A percentile compares a stretch with the other conserved stretches of the same genome.
Evolutionary conservation across 2,113 vertebrate species (phyloP).

Genomic region (Theristicus caerulescens): DNA sequence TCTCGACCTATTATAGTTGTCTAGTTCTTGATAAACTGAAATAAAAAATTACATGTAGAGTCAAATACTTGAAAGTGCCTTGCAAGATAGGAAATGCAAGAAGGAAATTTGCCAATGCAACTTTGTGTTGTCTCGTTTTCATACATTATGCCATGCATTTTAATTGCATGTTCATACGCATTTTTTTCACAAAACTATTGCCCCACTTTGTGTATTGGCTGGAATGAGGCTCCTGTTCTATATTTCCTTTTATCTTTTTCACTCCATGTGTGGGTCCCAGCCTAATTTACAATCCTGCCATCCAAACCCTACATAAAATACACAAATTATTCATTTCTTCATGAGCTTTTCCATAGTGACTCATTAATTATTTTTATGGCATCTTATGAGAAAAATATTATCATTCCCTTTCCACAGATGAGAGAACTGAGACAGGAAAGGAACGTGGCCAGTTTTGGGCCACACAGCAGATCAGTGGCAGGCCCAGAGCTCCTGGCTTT

Average conservation of each 20-base stretch:
- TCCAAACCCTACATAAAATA: background rate
- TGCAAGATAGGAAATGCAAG: background rate
- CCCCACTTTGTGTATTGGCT: background rate
- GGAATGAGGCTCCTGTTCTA: background rate
- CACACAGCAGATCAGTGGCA: background rate
- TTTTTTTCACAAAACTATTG: background rate
- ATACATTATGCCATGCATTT: background rate
- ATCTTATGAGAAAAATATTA: background rate
- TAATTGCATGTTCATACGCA: rapidly evolving
- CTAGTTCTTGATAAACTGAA: background rate
- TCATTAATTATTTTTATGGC: slow-evolving; percentile 41
- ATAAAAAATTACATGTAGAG: background rate
- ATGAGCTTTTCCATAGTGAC: background rate
- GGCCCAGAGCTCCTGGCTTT: background rate
- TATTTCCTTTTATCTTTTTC: background rate
- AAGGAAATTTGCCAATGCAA: background rate
- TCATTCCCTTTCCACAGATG: background rate
- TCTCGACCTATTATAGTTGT: background rate
- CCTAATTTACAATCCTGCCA: background rate
- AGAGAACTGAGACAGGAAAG: background rate
- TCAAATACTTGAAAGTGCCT: background rate
- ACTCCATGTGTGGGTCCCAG: background rate
- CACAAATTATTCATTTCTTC: slow-evolving; percentile 26
- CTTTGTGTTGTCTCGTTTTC: background rate
- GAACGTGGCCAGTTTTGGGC: background rate